Percentiles rank a stretch among this genome's conserved stretches.
Evolutionary conservation across 2,888 invertebrate genomes (phyloP).

Genomic region (Theristus sp.): DNA sequence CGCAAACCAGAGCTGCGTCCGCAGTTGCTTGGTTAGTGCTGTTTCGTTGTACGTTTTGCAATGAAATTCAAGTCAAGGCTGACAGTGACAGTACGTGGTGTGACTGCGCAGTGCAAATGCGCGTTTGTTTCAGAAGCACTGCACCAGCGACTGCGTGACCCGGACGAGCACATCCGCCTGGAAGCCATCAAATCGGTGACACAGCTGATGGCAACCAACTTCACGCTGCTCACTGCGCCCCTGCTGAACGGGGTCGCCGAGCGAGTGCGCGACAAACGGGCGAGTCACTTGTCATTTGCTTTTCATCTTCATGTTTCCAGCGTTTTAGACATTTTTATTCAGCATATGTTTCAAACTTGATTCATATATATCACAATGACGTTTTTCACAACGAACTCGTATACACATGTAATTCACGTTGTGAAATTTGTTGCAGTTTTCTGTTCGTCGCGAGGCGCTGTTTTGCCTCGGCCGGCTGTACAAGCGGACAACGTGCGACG

Average conservation of each 20-base stretch:
- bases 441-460: not conserved
- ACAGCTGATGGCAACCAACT: too few species aligned
- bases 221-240: too few species aligned
- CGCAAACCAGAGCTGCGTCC: not conserved
- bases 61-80: not conserved
- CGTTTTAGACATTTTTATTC: too few species aligned
- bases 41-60: not conserved
- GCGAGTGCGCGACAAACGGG: conserved; percentile 57
- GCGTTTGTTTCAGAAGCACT: not conserved
- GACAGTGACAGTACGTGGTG: too few species aligned
- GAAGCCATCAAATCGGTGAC: not conserved
- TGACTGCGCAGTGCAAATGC: too few species aligned
- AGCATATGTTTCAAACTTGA: too few species aligned
- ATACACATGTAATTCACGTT: too few species aligned
- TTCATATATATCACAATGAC: too few species aligned
- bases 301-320: too few species aligned
- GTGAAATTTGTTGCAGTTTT: too few species aligned
- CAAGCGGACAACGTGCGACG: conserved; percentile 43
- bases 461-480: not conserved
- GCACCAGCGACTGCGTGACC: not conserved
- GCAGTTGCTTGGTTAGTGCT: not conserved
- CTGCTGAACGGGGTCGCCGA: not conserved
- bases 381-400: too few species aligned
- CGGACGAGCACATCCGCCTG: not conserved
- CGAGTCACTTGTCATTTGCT: too few species aligned